Conservation (phyloP, 2,113 vertebrate species). For the Nettapus auritus region DNA sequence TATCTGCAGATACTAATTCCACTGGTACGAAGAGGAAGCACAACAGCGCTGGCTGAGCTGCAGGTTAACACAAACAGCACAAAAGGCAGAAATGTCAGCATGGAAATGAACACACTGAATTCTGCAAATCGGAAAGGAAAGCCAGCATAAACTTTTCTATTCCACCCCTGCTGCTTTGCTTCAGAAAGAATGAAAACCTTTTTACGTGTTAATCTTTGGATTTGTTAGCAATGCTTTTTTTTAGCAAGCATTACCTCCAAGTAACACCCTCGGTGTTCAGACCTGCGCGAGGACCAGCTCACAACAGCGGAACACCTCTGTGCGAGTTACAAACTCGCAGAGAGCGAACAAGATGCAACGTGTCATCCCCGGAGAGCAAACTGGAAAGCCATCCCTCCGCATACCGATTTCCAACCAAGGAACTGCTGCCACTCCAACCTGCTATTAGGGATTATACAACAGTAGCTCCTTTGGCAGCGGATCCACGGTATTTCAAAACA, state of each 20-base stretch:
- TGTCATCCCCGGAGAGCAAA: neutral
- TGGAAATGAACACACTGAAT: neutral
- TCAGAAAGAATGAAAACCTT: neutral
- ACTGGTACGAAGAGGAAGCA: neutral
- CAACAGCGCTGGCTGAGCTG: neutral
- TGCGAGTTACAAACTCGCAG: neutral
- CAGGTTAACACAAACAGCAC: neutral
- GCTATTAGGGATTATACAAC: slow-evolving; percentile 51
- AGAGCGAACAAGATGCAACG: neutral
- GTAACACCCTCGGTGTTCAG: neutral
- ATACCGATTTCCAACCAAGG: neutral
- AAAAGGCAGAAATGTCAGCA: neutral
- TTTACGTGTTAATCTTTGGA: neutral
- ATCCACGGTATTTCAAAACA: slow-evolving; percentile 13
- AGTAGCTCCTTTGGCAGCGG: slow-evolving; percentile 38
- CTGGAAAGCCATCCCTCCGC: slow-evolving; percentile 8
- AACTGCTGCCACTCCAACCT: slow-evolving; percentile 29
- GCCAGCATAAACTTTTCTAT: neutral
- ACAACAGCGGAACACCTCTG: neutral
- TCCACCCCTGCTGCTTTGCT: neutral
- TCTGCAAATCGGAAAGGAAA: neutral
- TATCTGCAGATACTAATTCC: neutral
- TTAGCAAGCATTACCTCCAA: neutral
- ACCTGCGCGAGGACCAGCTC: neutral
- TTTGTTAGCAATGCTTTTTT: neutral